Evolutionary conservation across 2,888 invertebrate genomes (phyloP).

Genomic region (Odontomyia ornata): DNA sequence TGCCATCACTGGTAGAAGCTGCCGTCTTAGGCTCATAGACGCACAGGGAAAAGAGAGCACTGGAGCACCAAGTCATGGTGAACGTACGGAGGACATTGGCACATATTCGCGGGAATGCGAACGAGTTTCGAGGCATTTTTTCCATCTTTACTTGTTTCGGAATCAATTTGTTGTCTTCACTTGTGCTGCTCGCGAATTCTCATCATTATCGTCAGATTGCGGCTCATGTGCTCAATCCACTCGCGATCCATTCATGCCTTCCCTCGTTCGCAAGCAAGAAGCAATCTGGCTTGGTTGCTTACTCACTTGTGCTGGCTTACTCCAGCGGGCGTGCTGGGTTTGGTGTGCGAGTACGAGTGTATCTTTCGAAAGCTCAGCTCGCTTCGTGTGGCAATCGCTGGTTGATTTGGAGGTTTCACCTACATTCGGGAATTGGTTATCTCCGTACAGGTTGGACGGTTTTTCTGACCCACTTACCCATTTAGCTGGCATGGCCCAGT

Average conservation of each 20-base stretch:
- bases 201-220: constrained; percentile 8
- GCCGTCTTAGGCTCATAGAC: constrained; percentile 26
- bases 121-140: constrained; percentile 48
- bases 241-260: constrained; percentile 38
- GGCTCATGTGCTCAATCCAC: background rate
- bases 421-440: constrained; percentile 50
- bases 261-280: constrained; percentile 38
- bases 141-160: constrained; percentile 31
- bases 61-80: constrained; percentile 51
- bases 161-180: constrained; percentile 38
- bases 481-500: constrained; percentile 46
- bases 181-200: constrained; percentile 7
- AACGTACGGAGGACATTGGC: constrained; percentile 50
- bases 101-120: constrained; percentile 50
- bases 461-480: constrained; percentile 48
- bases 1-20: background rate
- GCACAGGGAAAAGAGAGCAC: constrained; percentile 48
- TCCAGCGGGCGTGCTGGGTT: constrained; percentile 1
- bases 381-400: constrained; percentile 7
- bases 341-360: background rate
- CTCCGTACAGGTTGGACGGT: constrained; percentile 49
- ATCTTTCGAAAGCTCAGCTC: constrained; percentile 35
- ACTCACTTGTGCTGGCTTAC: constrained; percentile 14
- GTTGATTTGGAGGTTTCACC: constrained; percentile 46
- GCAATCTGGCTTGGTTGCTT: constrained; percentile 25